These are phyloP conservation scores for Drosophila meridiana DNA, from an alignment of 2,888 invertebrate genomes.

Conservation along the genomic window DNA sequence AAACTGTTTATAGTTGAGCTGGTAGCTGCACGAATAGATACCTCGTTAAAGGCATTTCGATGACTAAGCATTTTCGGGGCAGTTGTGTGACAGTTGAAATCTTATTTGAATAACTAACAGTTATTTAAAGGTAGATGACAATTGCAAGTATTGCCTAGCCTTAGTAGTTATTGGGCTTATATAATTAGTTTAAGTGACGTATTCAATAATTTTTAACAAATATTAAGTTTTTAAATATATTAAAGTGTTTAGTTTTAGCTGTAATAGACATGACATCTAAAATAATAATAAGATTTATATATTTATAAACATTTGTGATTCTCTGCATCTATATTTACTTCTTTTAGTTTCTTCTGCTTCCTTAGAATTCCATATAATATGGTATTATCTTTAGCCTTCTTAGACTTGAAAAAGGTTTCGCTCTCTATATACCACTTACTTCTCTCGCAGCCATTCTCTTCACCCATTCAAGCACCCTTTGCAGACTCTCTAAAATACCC, in stretches of 20 bases:
- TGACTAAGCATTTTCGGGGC: not conserved
- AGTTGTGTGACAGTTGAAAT: not conserved
- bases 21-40: conserved; percentile 4
- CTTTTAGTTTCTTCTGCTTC: not conserved
- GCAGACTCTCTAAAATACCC: conserved; percentile 1
- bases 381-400: not conserved
- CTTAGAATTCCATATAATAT: not conserved
- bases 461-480: not conserved
- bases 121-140: not conserved
- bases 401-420: not conserved
- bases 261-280: no score
- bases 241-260: no score
- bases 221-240: no score
- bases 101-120: not conserved
- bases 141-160: not conserved
- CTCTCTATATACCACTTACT: not conserved
- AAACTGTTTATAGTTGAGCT: not conserved
- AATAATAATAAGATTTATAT: no score
- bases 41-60: not conserved
- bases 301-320: no score
- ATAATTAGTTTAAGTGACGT: no score
- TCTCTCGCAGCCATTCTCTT: not conserved
- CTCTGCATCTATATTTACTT: no score
- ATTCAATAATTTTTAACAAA: no score
- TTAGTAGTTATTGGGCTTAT: no score